Base-by-base conservation (phyloP, 2,888 invertebrate genomes). In the Gortyna flavago region DNA sequence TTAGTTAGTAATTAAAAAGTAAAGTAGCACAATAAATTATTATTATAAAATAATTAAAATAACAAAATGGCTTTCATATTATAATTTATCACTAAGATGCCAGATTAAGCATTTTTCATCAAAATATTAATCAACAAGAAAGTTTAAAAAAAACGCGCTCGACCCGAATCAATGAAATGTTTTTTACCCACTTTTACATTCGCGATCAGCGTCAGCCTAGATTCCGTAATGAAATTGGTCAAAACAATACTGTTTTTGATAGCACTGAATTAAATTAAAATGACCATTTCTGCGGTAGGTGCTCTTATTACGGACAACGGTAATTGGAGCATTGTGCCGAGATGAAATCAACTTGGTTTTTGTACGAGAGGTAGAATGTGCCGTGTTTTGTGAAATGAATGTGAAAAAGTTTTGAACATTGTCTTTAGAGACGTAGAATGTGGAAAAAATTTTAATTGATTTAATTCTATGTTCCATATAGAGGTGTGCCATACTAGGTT, bases 241-340 rank as follows among this genome's bases (percentile, higher is more conserved):
- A 80, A 89, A 89, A 90, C 89, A 88, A 89, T 89, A 87, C 84
- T 66, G 85, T 83, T 85, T 68, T 75, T 80, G 72, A 87, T 85
- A 71, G 75, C 66, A 72, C n/a, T 74, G 57, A 61, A 69, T 81
- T 81, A 78, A 79, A 85, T 80, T 80, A 78, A 77, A 87, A 74
- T 62, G 73, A 73, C 64, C 75, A 79, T 79, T 86, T 77, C 71
- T 88, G 82, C 81, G 87, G 89, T 84, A 79, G 81, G 75, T 81
- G 77, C 35, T 65, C 66, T 74, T 71, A 82, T 73, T 85, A 70
- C 72, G 18, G 84, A 84, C 72, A 83, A 74, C 72, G n/a, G 84
- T 83, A 89, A 86, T 87, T 89, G 69, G 81, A 83, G 74, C 74
- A 83, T 79, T 79, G 80, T 86, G 76, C 73, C n/a, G 72, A 84